Percentiles rank a stretch among this genome's conserved stretches.
Conservation (phyloP, 2,113 vertebrate genomes). For the Melanocharis versteri region DNA sequence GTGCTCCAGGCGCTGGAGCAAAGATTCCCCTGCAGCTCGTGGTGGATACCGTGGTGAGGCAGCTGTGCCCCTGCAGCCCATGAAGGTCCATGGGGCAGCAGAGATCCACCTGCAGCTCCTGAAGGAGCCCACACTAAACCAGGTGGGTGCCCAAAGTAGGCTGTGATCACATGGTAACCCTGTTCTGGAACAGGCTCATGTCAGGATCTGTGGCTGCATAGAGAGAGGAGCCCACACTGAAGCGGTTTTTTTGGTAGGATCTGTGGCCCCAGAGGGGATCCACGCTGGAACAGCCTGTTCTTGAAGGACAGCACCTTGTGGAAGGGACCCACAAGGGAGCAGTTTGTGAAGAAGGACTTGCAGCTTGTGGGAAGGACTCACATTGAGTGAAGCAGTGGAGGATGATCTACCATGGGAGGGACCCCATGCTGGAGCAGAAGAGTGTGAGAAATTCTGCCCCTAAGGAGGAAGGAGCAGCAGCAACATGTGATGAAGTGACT, state of each 20-base stretch:
- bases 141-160: background rate
- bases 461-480: background rate
- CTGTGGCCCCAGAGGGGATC: background rate
- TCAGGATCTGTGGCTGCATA: background rate
- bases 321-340: background rate
- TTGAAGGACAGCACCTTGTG: background rate
- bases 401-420: fast-evolving
- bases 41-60: background rate
- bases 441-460: background rate
- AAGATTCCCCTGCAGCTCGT: fast-evolving
- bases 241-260: background rate
- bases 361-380: background rate
- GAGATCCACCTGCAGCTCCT: background rate
- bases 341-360: background rate
- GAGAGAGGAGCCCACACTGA: background rate
- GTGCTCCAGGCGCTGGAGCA: fast-evolving
- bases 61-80: background rate
- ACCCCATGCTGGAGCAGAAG: fast-evolving
- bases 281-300: fast-evolving
- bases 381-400: background rate
- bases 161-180: background rate
- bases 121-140: background rate
- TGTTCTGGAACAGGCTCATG: background rate
- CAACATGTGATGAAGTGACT: too few relatives aligned
- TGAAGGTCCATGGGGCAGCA: background rate